Evolutionary conservation across 2,113 vertebrate species (phyloP), one percentile per base, ranked within the genome.

Genomic region (Microtus pennsylvanicus): DNA sequence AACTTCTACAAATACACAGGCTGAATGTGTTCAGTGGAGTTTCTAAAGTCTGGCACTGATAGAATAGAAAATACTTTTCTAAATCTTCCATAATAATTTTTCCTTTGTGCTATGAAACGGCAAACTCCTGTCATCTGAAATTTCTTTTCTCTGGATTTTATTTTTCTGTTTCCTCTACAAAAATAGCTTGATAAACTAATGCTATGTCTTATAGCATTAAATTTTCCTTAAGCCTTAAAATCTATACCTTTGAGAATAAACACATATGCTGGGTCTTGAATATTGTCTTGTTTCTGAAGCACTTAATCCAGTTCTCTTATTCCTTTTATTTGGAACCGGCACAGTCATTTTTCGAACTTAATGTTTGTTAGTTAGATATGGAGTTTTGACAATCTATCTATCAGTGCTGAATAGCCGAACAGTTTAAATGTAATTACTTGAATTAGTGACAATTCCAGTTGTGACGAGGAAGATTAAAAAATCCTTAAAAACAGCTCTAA

Each of bases 1-100:
- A 97, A 90, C 30, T 94, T 97, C 70, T 94, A 67, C 35, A 95
- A 58, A 89, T 96, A 1, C 61, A 70, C 87, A 67, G 93, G 47
- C 81, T 92, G 45, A 95, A 91, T 95, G 58, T 97, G 72, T 33
- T 96, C 10, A 93, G 81, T 95, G 82, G 85, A 97, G 67, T 72
- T 94, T 22, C 63, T 94, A 92, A 88, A 95, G 90, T 87, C 67
- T 94, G 91, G 11, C 3, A 97, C 61, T 86, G 93, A 93, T 92
- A 95, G 70, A 91, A 58, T 87, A 58, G 69, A 61, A 21, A 94
- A 7, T 55, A 67, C 55, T 47, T 67, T 61, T 0, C 22, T 94
- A 87, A 87, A 94, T 1, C 7, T 93, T 96, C 42, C 82, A 77
- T 87, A 96, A 50, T 87, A 91, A 89, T 77, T 94, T 97, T 92